phyloP scores from a whole-genome alignment of 2,113 vertebrate genomes.

The Pomatorhinus ruficollis region DNA sequence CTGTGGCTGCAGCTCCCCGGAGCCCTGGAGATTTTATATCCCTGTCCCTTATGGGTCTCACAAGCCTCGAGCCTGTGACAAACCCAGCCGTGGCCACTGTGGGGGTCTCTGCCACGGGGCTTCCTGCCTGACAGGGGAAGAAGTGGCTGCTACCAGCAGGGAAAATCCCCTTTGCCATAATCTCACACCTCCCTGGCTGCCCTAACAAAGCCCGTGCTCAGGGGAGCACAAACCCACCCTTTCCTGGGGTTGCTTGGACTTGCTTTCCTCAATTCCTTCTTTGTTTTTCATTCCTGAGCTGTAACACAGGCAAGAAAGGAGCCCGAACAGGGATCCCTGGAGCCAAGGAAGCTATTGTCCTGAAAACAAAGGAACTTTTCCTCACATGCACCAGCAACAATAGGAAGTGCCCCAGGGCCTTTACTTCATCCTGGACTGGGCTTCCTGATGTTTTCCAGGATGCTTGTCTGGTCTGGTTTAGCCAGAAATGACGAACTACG shows the following conservation, averaged over 20 bases:
- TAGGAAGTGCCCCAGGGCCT: background rate
- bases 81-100: rapidly evolving
- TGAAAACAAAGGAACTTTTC: conserved; percentile 35
- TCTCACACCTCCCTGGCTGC: background rate
- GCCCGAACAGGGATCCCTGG: background rate
- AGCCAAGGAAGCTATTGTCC: conserved; percentile 14
- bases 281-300: background rate
- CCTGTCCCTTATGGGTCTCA: background rate
- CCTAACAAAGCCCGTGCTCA: background rate
- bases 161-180: background rate
- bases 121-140: background rate
- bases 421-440: background rate
- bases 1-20: background rate
- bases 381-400: background rate
- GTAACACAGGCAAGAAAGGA: background rate
- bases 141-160: background rate
- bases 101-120: background rate
- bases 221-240: background rate
- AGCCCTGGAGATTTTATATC: background rate
- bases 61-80: too few relatives aligned
- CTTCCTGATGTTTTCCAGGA: conserved; percentile 30
- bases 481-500: rapidly evolving
- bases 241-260: background rate
- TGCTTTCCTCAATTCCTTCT: background rate
- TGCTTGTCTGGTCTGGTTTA: background rate